Conservation (phyloP, 2,113 vertebrate species). For the Chamaetylas fuelleborni region DNA sequence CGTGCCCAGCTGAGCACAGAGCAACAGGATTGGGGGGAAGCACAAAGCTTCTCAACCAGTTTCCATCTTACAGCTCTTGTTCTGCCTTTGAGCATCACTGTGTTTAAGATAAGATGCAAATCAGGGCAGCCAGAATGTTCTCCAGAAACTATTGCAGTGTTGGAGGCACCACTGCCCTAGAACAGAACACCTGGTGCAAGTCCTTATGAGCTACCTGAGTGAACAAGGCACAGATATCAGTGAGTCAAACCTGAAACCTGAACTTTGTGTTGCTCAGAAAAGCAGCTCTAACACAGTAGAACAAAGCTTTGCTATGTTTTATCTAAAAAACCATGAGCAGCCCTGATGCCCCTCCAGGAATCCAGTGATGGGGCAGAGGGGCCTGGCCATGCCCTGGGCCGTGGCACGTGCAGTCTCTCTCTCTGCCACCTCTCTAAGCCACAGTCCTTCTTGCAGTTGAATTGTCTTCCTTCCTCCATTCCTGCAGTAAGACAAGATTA, state of each 20-base stretch:
- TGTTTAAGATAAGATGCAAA: not conserved
- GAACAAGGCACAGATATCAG: not conserved
- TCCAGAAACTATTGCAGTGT: not conserved
- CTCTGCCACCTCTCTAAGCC: not conserved
- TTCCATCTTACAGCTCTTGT: not conserved
- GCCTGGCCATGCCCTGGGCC: not conserved
- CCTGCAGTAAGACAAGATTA: conserved; percentile 57
- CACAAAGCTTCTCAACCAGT: not conserved
- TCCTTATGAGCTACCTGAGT: not conserved
- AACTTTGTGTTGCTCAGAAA: not conserved
- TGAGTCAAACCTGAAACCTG: not conserved
- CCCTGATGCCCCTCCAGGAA: not conserved
- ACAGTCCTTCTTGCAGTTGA: not conserved
- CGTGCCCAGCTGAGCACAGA: not conserved
- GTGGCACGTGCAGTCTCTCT: not conserved
- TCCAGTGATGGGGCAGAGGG: not conserved
- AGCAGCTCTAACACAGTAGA: not conserved
- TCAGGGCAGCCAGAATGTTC: not conserved
- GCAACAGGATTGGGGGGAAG: fast-evolving
- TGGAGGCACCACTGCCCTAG: not conserved
- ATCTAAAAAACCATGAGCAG: not conserved
- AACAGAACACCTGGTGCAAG: not conserved
- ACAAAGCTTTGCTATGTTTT: not conserved
- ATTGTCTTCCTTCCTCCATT: conserved; percentile 1
- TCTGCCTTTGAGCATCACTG: not conserved